Evolutionary conservation across 2,113 vertebrate species (phyloP), one percentile per base, ranked within the genome.

Genomic region (Sigmodon hispidus): DNA sequence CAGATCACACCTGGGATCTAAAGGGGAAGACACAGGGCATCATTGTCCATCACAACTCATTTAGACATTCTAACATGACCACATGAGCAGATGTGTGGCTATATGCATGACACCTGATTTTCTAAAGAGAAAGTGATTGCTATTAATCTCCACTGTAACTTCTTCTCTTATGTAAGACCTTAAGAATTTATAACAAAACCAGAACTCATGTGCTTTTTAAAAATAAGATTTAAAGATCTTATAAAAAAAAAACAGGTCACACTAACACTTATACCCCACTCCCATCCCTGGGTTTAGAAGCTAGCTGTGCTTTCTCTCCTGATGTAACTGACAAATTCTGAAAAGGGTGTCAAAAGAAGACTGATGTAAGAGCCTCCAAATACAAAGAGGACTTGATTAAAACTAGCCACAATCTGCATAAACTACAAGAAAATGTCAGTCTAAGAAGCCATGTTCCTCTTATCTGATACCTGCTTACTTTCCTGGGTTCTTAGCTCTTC

Each of bases 71-170:
- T 3, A 0, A 63, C 83, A 16, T 45, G 91, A 8, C 67, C 90
- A 26, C 0, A 3, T 59, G 86, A 70, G 87, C 96, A 95, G 90
- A 92, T 40, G 70, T 48, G 2, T 6, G 50, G 52, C 36, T 17
- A 86, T 16, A 17, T 10, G 31, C 36, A 22, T 1, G 1, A 52
- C 0, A 65, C 50, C 77, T 88, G 79, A 93, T 96, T 89, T 93
- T 85, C 95, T 80, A 43, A 85, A 92, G 91, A 50, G 52, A 90
- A 94, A 89, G 65, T n/a, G 84, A 86, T 73, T 34, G 81, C 24
- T 87, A 80, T 45, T 34, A n/a, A 87, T 93, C 81, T 87, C 72
- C 48, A 69, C 67, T 87, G 55, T 73, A 89, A 87, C 34, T 31
- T 9, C 61, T 93, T 55, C 48, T 79, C 43, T 50, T 69, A 29